Evolutionary conservation across 2,113 vertebrate genomes (phyloP).

Genomic region (Bungarus multicinctus): DNA sequence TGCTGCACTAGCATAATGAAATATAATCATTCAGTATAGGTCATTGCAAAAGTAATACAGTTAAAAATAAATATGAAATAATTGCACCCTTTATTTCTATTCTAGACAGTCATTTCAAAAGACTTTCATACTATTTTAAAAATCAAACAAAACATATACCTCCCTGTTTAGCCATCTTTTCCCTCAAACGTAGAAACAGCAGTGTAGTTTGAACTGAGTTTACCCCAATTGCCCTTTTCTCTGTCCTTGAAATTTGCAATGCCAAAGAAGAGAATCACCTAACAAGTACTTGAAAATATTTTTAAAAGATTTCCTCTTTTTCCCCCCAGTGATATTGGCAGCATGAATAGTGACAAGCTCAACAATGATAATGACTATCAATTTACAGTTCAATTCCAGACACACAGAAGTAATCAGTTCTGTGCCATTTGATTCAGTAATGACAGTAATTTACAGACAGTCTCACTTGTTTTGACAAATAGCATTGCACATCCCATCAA

Average conservation of each 20-base stretch:
- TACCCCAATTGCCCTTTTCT: not conserved
- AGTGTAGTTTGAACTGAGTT: not conserved
- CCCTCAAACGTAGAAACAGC: not conserved
- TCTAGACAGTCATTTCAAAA: not conserved
- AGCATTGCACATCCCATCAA: constrained; percentile 44
- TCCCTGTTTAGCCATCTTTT: not conserved
- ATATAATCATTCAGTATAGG: not conserved
- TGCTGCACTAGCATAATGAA: not conserved
- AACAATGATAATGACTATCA: constrained; percentile 28
- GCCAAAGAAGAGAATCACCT: not conserved
- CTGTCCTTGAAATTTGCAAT: not conserved
- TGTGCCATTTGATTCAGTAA: constrained; percentile 56
- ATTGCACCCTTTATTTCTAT: not conserved
- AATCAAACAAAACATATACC: not conserved
- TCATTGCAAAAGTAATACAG: not conserved
- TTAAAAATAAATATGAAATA: not conserved
- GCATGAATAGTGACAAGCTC: constrained; percentile 22
- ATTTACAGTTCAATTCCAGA: constrained; percentile 7
- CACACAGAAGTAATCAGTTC: constrained; percentile 44
- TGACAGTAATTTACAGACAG: constrained; percentile 50
- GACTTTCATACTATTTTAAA: not conserved
- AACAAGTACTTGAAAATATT: not conserved
- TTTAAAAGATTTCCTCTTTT: not conserved
- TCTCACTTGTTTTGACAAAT: constrained; percentile 41
- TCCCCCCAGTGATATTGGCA: not conserved